Evolutionary conservation across 2,113 vertebrate genomes (phyloP).

Genomic region (Gnathonemus echidnorhynchus): DNA sequence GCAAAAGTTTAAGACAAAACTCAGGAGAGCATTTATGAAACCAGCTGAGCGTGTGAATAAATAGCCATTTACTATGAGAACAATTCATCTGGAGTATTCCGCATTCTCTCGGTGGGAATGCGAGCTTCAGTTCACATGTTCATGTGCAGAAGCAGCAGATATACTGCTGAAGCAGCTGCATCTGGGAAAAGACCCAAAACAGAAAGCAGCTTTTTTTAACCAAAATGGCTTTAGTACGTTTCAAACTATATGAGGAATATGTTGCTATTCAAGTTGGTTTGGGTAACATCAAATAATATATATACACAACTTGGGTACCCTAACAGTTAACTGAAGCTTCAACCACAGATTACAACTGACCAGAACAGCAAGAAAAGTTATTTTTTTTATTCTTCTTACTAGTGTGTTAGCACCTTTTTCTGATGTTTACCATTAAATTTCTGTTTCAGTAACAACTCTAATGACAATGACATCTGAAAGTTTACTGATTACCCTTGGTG

Average conservation of each 20-base stretch:
- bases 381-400: neutral
- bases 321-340: neutral
- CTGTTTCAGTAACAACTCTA: neutral
- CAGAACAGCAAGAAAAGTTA: neutral
- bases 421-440: conserved; percentile 8
- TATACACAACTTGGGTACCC: neutral
- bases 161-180: neutral
- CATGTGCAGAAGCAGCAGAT: neutral
- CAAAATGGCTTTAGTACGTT: neutral
- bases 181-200: neutral
- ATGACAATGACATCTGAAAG: neutral
- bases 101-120: neutral
- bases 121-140: neutral
- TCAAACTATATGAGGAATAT: neutral
- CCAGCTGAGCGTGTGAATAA: neutral
- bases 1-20: neutral
- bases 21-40: neutral
- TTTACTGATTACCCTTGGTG: neutral
- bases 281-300: neutral
- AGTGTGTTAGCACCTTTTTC: neutral
- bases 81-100: neutral
- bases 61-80: neutral
- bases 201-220: neutral
- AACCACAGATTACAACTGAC: neutral
- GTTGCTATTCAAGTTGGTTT: neutral